phyloP scores from a whole-genome alignment of 2,888 invertebrate genomes.

The Troides helena region DNA sequence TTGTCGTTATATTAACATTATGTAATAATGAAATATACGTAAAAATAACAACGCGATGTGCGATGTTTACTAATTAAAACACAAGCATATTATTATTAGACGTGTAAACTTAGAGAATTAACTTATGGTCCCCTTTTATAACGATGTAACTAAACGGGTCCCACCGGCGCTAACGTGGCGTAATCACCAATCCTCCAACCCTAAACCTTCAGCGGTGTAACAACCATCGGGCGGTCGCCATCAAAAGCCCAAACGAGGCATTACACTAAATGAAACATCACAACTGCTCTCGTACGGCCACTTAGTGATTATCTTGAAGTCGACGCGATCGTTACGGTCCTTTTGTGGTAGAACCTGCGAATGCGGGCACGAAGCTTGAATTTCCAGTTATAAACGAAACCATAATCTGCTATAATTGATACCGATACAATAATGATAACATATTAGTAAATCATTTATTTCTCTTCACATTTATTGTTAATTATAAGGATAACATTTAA shows the following conservation, averaged over 20 bases:
- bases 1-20: too few species aligned
- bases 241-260: constrained; percentile 56
- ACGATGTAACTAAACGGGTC: constrained; percentile 7
- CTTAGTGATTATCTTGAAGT: constrained; percentile 70
- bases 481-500: too few species aligned
- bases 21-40: too few species aligned
- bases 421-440: not conserved
- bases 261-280: constrained; percentile 61
- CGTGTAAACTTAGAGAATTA: not conserved
- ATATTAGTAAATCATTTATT: too few species aligned
- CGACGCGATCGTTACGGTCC: constrained; percentile 58
- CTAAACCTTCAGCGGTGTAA: constrained; percentile 51
- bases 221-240: constrained; percentile 47
- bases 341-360: constrained; percentile 8
- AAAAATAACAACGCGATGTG: too few species aligned
- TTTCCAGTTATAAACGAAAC: not conserved
- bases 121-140: not conserved
- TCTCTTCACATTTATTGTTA: too few species aligned
- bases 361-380: not conserved
- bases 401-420: not conserved
- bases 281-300: constrained; percentile 54
- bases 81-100: not conserved
- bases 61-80: not conserved
- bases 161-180: constrained; percentile 11
- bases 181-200: constrained; percentile 51